Base-by-base conservation (phyloP, 2,113 vertebrate genomes). In the Mionectes macconnelli region DNA sequence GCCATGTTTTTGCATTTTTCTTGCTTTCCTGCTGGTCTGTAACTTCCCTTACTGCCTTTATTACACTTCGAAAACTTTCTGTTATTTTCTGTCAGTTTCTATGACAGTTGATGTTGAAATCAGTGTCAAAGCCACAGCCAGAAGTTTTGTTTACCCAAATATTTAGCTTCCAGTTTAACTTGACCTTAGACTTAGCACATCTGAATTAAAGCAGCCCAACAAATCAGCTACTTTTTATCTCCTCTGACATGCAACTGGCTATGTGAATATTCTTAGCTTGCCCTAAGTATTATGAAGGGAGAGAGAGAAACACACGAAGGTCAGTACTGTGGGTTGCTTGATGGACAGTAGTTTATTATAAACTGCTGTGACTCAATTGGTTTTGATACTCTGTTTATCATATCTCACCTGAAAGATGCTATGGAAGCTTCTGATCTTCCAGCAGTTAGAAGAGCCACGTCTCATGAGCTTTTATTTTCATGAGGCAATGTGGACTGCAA, bases 301-400 rank as follows among this genome's bases (percentile, higher is more conserved):
- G 23, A 18, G 30, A 79, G 42, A 74, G 40, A 67, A 89, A 27
- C 73, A 53, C 66, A 57, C 37, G 75, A 92, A 89, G 68, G 80
- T 90, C 89, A 67, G 39, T 74, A 22, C 22, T 63, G 37, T 63
- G 72, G 55, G 67, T 92, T 95, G 33, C 47, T 75, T 89, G 75
- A 81, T 37, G 35, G 56, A 47, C 44, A 78, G 67, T 45, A 33
- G 52, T 67, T 89, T 90, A 45, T 84, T 72, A 68, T 82, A 84
- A 94, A 88, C 70, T 80, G 37, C 50, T 69, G 66, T 83, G 59
- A 88, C 44, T 81, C 44, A 62, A 55, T 70, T 74, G 33, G 42
- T 95, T 90, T 90, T 78, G 68, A 63, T 95, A 66, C 24, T 88
- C 47, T 76, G 64, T 89, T 93, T 95, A 63, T 86, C n/a, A 4